Conservation (phyloP, 2,888 invertebrate genomes). For the Apomyelois bistriatella region DNA sequence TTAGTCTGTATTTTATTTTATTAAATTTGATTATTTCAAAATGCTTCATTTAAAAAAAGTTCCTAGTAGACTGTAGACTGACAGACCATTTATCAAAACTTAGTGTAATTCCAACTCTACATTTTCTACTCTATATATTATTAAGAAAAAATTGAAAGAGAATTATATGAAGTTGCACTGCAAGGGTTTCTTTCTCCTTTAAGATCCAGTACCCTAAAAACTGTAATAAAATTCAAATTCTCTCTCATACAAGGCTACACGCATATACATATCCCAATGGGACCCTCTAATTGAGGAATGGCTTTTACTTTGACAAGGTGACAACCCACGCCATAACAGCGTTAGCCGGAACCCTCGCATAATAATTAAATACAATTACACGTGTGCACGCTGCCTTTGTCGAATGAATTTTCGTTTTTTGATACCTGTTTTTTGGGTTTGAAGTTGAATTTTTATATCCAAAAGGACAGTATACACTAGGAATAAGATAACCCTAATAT, state of each 20-base stretch:
- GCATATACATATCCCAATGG: slow-evolving; percentile 20
- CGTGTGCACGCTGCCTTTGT: slow-evolving; percentile 6
- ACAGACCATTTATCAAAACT: too few relatives aligned
- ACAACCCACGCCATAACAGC: slow-evolving; percentile 26
- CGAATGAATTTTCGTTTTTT: not conserved
- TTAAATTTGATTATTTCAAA: too few relatives aligned
- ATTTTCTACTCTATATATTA: too few relatives aligned
- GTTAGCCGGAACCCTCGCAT: slow-evolving; percentile 26
- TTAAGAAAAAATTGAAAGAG: too few relatives aligned
- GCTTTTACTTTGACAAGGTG: slow-evolving; percentile 37
- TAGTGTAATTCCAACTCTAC: too few relatives aligned
- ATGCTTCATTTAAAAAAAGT: too few relatives aligned
- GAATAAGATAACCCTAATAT: too few relatives aligned
- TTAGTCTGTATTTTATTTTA: too few relatives aligned
- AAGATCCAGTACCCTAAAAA: too few relatives aligned
- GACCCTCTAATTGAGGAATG: slow-evolving; percentile 35
- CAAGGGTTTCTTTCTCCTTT: too few relatives aligned
- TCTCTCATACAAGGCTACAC: slow-evolving; percentile 1
- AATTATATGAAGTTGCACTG: too few relatives aligned
- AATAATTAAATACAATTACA: slow-evolving; percentile 24
- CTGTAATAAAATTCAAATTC: not conserved
- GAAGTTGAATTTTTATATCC: not conserved
- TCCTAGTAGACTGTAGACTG: too few relatives aligned
- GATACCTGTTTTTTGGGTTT: not conserved
- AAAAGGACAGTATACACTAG: not conserved